Conservation (phyloP, 1,140 invertebrate species). For the Batillaria attramentaria region DNA sequence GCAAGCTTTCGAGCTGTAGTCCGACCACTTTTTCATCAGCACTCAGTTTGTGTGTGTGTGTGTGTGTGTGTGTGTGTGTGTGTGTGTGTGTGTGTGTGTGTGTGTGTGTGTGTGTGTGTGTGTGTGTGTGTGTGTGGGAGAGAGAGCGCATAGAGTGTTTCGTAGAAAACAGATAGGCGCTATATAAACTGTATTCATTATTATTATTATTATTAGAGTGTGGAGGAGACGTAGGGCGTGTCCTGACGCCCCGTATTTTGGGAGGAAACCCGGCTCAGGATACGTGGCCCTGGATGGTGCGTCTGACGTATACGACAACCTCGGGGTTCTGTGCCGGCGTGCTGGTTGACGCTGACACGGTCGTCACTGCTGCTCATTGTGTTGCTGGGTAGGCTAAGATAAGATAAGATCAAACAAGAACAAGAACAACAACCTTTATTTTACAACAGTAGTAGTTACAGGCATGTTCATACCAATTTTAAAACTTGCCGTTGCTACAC, state of each 20-base stretch:
- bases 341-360: constrained; percentile 35
- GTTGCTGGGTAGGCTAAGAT: constrained; percentile 29
- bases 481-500: too few relatives aligned
- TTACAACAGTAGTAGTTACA: too few relatives aligned
- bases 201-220: too few relatives aligned
- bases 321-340: constrained; percentile 28
- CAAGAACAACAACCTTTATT: too few relatives aligned
- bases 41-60: constrained; percentile 6
- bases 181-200: too few relatives aligned
- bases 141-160: too few relatives aligned
- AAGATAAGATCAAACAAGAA: too few relatives aligned
- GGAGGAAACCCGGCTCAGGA: not conserved
- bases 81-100: constrained; percentile 12
- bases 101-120: constrained; percentile 12
- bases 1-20: too few relatives aligned
- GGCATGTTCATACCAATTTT: too few relatives aligned
- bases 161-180: too few relatives aligned
- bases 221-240: too few relatives aligned
- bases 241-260: constrained; percentile 10
- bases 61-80: not conserved
- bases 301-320: constrained; percentile 4
- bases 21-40: too few relatives aligned
- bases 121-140: not conserved
- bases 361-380: constrained; percentile 35
- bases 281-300: constrained; percentile 42